A percentile compares a stretch with the other conserved stretches of the same genome.
These are phyloP conservation scores for Urocitellus parryii DNA, from an alignment of 2,113 vertebrate species.

Conservation along the genomic window DNA sequence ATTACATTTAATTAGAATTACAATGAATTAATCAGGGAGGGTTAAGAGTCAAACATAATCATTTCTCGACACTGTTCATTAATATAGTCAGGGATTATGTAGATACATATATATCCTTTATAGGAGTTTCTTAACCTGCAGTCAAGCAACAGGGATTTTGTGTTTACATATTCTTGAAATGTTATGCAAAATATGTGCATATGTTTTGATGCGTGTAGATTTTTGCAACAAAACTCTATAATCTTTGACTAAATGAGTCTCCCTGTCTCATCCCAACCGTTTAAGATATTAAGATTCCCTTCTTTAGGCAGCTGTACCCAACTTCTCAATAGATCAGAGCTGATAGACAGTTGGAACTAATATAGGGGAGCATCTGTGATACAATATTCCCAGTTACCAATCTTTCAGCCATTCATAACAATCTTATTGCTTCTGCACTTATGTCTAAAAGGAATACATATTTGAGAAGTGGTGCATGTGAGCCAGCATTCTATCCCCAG, in stretches of 20 bases:
- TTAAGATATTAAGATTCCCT: neutral
- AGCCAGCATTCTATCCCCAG: neutral
- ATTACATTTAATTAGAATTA: slow-evolving; percentile 8
- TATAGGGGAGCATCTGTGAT: neutral
- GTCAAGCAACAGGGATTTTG: neutral
- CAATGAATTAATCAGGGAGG: neutral
- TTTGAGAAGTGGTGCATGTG: neutral
- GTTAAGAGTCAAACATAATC: neutral
- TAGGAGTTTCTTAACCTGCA: neutral
- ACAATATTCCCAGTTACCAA: neutral
- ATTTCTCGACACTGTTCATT: neutral
- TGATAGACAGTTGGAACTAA: neutral
- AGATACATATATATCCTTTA: neutral
- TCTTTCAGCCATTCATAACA: neutral
- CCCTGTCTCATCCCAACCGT: neutral
- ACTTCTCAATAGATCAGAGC: neutral
- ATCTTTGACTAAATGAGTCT: neutral
- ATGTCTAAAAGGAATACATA: neutral
- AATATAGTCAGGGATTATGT: neutral
- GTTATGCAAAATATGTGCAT: neutral
- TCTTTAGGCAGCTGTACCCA: neutral
- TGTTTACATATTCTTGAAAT: neutral
- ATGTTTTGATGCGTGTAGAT: neutral
- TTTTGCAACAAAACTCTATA: neutral
- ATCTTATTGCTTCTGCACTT: neutral